Percentiles rank a stretch among this genome's conserved stretches.
Conservation (phyloP, 2,888 invertebrate species). For the Pimpla rufipes region DNA sequence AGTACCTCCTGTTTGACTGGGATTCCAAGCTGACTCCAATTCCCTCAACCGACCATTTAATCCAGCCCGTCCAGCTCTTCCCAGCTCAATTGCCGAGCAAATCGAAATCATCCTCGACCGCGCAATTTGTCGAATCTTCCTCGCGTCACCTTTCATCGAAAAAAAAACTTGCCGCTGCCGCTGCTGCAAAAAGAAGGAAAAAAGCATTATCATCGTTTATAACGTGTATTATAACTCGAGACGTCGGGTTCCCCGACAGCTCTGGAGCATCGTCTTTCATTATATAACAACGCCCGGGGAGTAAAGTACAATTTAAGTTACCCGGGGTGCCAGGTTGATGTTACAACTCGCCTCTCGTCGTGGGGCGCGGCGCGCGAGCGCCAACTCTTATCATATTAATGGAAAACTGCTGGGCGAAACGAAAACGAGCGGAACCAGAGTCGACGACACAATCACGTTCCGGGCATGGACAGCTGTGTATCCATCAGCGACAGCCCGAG, state of each 20-base stretch:
- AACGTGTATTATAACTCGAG: conserved; percentile 16
- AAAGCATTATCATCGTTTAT: conserved; percentile 34
- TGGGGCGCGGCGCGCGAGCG: conserved; percentile 9
- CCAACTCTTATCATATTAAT: conserved; percentile 65
- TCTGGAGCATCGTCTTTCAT: conserved; percentile 41
- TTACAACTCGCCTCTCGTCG: conserved; percentile 37
- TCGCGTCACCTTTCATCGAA: background rate
- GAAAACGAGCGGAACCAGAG: conserved; percentile 62
- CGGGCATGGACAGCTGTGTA: conserved; percentile 50
- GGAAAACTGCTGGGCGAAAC: conserved; percentile 65
- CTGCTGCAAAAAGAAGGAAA: background rate
- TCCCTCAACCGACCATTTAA: too few species aligned
- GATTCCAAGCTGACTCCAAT: too few species aligned
- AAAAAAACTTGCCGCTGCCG: too few species aligned
- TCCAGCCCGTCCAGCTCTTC: too few species aligned
- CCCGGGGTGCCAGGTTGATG: conserved; percentile 29
- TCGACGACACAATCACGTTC: conserved; percentile 63
- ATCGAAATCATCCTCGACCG: too few species aligned
- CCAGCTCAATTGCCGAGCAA: too few species aligned
- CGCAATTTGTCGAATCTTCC: background rate
- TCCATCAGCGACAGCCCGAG: conserved; percentile 34
- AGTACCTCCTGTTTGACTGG: too few species aligned
- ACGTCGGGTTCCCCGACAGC: conserved; percentile 8
- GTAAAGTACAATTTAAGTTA: conserved; percentile 67
- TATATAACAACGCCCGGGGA: conserved; percentile 49